phyloP scores from a whole-genome alignment of 2,113 vertebrate species.

The Triplophysa tibetana region DNA sequence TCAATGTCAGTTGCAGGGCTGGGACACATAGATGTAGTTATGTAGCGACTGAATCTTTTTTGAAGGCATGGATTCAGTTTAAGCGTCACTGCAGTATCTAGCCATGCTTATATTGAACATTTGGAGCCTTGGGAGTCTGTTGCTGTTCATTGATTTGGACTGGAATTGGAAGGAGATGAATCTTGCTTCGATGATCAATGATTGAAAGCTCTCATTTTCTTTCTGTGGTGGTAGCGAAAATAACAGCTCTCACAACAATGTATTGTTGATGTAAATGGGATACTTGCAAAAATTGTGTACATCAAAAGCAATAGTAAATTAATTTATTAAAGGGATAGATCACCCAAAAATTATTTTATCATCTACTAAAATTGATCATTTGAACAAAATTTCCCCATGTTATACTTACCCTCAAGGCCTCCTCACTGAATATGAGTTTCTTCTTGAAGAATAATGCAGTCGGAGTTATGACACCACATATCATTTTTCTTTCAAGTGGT shows the following conservation, averaged over 20 bases:
- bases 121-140: background rate
- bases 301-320: no score
- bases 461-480: no score
- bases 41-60: background rate
- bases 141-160: constrained; percentile 24
- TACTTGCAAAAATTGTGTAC: no score
- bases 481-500: no score
- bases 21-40: background rate
- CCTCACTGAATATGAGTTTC: no score
- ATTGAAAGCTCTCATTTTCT: constrained; percentile 15
- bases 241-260: background rate
- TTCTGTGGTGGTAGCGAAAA: constrained; percentile 2
- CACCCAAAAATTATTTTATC: no score
- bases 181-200: constrained; percentile 9
- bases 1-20: background rate
- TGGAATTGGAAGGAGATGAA: background rate
- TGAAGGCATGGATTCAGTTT: constrained; percentile 3
- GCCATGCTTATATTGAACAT: background rate
- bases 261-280: background rate
- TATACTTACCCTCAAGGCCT: no score
- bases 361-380: no score
- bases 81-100: background rate
- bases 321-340: no score
- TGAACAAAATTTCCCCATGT: no score
- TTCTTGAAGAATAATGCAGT: no score